Base-by-base conservation (phyloP, 2,113 vertebrate genomes). In the Calidris pugnax region DNA sequence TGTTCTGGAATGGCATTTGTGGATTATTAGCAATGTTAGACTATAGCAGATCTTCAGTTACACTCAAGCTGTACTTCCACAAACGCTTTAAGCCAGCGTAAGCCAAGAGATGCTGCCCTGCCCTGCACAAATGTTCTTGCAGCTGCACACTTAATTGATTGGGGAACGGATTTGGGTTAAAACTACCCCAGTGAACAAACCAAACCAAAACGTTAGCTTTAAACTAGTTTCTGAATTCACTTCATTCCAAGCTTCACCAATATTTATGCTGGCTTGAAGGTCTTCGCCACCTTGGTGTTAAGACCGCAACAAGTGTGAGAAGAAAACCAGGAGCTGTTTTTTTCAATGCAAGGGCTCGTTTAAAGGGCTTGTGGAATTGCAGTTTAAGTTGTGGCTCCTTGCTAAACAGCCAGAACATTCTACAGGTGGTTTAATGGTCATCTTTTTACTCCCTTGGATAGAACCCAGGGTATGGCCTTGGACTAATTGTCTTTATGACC, bases 1-100 rank as follows among this genome's bases (percentile, higher is more conserved):
- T 91, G 83, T 32, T 71, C 88, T 75, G 95, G 95, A 97, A 96
- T 96, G 95, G 96, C 93, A 96, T 96, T 28, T 91, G 87, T 88
- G 95, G 87, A 96, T 96, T 94, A 97, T 88, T 80, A 77, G 75
- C 79, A 60, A 79, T 26, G 91, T 93, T 56, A 94, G 84, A 4
- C 91, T 72, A 20, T 6, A 93, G 93, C 87, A 85, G 91, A 56
- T 93, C 93, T 97, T 96, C 67, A 66, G 95, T 97, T 96, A 95
- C 95, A 85, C 50, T 76, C 62, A 7, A 76, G 77, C 89, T 93
- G 81, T 15, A 95, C 87, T 93, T 96, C 89, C 74, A 94, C 85
- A 76, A 95, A 76, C 89, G 4, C 94, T 96, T 96, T 93, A 94
- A 97, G 85, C 94, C 93, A 28, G 35, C 19, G 7, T 87, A 95